Evolutionary conservation across 2,888 invertebrate species (phyloP), one percentile per base, ranked within the genome.

Genomic region (Tipula vernalis): DNA sequence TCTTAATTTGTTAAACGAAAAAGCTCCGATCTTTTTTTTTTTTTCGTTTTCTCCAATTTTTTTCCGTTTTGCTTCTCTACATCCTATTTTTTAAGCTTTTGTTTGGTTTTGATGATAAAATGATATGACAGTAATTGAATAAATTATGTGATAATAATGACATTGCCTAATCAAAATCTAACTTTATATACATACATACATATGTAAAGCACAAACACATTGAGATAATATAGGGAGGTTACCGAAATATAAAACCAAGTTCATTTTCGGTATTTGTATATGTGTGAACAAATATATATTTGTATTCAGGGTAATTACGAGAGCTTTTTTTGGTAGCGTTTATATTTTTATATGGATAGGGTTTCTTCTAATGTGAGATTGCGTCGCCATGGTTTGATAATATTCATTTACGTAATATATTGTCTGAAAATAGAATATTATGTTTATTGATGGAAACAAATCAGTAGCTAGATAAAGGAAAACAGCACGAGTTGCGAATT

Each of bases 61-160:
- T 83, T 36, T 2, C 15, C 15, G 4, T 15, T 36, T 36, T 28
- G 15, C 15, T 6, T 15, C 84, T 84, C n/a, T 36, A 84, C 84
- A 41, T 84, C 84, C 41, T 41, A 36, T 39, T 84, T 84, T 84
- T 84, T 84, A 84, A 39, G 84, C 84, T 84, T 84, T 84, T 84
- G 84, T 84, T 84, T 84, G 84, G 41, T 84, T 84, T 84, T 84
- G 84, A 84, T 84, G 84, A 84, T 84, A 84, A 84, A 84, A 84
- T 84, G 36, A 84, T 84, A 84, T 84, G 84, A 84, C 84, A 84
- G 84, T 84, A 84, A 84, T 84, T 84, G 84, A 84, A 84, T 84
- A 84, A 84, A 84, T 84, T 84, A 84, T 84, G 84, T 84, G 84
- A 84, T 84, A 84, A 84, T 84, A 84, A 84, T 84, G 84, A 84